A percentile compares a stretch with the other conserved stretches of the same genome.
Evolutionary conservation across 2,797 vertebrate genomes (phyloP).

Genomic region (Selene dorsalis): DNA sequence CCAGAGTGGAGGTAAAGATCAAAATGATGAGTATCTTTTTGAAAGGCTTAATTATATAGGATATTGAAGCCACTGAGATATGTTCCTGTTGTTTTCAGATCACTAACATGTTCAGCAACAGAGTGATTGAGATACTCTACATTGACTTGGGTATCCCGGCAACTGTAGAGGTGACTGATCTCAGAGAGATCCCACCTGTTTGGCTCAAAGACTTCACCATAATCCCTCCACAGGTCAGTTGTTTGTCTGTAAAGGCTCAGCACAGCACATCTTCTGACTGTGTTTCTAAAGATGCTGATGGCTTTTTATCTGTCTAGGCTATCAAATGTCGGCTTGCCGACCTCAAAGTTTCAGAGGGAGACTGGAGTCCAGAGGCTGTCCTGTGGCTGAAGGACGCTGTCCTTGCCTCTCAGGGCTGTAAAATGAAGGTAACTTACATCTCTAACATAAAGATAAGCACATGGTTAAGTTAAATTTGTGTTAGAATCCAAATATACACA

Average conservation of each 20-base stretch:
- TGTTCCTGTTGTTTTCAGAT: conserved; percentile 81
- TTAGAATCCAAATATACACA: conserved; percentile 3
- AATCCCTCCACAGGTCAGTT: conserved; percentile 92
- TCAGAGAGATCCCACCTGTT: conserved; percentile 89
- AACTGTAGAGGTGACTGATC: conserved; percentile 91
- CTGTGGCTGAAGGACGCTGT: conserved; percentile 88
- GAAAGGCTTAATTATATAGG: background rate
- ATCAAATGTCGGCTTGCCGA: conserved; percentile 90
- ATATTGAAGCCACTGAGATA: background rate
- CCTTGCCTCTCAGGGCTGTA: conserved; percentile 84
- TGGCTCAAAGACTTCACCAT: conserved; percentile 85
- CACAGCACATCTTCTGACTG: background rate
- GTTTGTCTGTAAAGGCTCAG: background rate
- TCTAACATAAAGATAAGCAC: background rate
- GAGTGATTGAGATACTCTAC: conserved; percentile 90
- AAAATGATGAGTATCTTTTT: background rate
- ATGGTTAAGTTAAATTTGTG: background rate
- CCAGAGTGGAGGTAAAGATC: conserved; percentile 90
- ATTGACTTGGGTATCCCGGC: conserved; percentile 88
- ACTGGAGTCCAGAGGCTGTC: conserved; percentile 91
- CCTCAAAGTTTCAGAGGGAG: conserved; percentile 83
- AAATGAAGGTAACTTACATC: conserved; percentile 88
- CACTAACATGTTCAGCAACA: conserved; percentile 88
- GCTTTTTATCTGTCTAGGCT: conserved; percentile 79
- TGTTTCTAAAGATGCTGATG: background rate